These are phyloP conservation scores for Drosophila anomelani DNA, from an alignment of 2,888 invertebrate genomes.

Conservation along the genomic window DNA sequence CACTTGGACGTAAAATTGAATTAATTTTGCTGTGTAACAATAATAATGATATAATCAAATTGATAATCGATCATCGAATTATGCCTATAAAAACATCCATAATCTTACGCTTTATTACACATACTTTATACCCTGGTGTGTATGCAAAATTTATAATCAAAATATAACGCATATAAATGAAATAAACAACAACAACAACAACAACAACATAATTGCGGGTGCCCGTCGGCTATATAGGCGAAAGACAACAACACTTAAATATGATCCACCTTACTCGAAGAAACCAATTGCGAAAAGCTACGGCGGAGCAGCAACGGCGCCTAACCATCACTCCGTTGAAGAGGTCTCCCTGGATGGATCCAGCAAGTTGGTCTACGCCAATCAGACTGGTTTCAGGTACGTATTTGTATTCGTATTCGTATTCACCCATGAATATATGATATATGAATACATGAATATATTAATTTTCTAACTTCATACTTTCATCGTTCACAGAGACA, in stretches of 20 bases:
- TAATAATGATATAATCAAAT: constrained; percentile 47
- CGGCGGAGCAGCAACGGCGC: constrained; percentile 87
- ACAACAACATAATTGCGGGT: constrained; percentile 59
- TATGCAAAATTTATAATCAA: constrained; percentile 61
- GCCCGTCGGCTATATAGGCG: constrained; percentile 86
- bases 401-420: neutral
- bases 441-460: neutral
- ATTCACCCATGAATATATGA: neutral
- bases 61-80: constrained; percentile 50
- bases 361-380: constrained; percentile 93
- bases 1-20: constrained; percentile 56
- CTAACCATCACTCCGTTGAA: constrained; percentile 91
- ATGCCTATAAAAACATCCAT: constrained; percentile 57
- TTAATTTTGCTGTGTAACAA: constrained; percentile 41
- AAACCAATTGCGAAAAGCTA: constrained; percentile 91
- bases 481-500: constrained; percentile 88
- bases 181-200: constrained; percentile 54
- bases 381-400: constrained; percentile 89
- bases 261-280: constrained; percentile 94
- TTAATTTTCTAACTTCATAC: neutral
- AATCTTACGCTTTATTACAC: constrained; percentile 60
- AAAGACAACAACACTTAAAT: constrained; percentile 95
- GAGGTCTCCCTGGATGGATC: constrained; percentile 92
- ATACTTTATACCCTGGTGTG: constrained; percentile 65
- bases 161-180: constrained; percentile 68